Percentiles rank a stretch among this genome's conserved stretches.
These are phyloP conservation scores for Nanger granti DNA, from an alignment of 2,113 vertebrate genomes.

Conservation along the genomic window DNA sequence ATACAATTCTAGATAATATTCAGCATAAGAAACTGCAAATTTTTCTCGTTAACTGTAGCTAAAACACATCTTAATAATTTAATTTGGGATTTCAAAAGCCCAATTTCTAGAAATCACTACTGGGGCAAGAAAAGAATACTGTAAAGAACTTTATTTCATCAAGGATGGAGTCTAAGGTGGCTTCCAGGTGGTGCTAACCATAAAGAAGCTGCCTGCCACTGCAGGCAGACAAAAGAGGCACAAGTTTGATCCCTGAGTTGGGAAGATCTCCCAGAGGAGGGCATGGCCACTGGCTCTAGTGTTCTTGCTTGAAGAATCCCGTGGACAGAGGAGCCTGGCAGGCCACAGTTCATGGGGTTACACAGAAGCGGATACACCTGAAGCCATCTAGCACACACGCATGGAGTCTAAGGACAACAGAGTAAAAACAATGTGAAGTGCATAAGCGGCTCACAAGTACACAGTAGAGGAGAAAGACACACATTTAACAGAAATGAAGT, in stretches of 20 bases:
- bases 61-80: background rate
- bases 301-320: background rate
- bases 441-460: background rate
- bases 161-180: background rate
- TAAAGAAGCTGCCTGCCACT: background rate
- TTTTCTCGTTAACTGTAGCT: background rate
- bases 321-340: background rate
- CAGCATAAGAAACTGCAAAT: background rate
- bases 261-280: background rate
- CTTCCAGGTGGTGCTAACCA: background rate
- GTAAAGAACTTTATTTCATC: background rate
- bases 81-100: background rate
- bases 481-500: background rate
- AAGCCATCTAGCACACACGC: background rate
- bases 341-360: background rate
- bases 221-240: background rate
- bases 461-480: background rate
- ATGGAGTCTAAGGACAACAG: background rate
- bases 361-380: accelerated
- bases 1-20: background rate
- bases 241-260: background rate
- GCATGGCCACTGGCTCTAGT: background rate
- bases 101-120: background rate
- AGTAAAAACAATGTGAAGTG: background rate
- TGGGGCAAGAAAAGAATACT: background rate